Evolutionary conservation across 2,113 vertebrate species (phyloP).

Genomic region (Felis catus): F.catus_Fca126_mat1.0 CM031414.1:138261501-138262000

Average conservation of each 20-base stretch:
- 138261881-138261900: not conserved
- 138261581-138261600: too few relatives aligned
- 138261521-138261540: not conserved
- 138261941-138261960: not conserved
- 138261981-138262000: not conserved
- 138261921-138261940: not conserved
- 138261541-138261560: accelerated
- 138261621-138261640: accelerated
- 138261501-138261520: accelerated
- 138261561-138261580: not conserved
- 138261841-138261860: accelerated
- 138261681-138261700: not conserved
- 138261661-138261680: accelerated
- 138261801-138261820: not conserved
- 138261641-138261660: not conserved
- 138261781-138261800: not conserved
- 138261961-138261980: too few relatives aligned
- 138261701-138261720: not conserved
- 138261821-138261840: not conserved
- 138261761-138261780: too few relatives aligned
- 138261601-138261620: not conserved
- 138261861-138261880: too few relatives aligned
- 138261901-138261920: too few relatives aligned
- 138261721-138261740: not conserved
- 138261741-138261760: too few relatives aligned